Conservation (phyloP, 2,113 vertebrate genomes). For the Tichodroma muraria region DNA sequence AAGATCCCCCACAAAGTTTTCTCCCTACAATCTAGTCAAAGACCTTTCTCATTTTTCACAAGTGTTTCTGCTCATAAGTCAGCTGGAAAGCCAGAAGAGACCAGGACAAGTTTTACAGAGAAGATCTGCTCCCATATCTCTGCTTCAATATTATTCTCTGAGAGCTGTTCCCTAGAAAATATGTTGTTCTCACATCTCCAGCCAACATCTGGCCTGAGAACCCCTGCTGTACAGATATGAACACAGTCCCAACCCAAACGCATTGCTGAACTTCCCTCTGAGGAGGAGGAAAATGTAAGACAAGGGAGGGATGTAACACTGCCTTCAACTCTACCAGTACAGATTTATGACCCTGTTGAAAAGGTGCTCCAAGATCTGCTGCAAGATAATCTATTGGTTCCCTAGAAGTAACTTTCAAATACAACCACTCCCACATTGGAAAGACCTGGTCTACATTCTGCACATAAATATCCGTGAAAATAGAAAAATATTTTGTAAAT, state of each 20-base stretch:
- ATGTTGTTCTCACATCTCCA: not conserved
- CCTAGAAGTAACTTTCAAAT: not conserved
- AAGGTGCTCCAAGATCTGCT: not conserved
- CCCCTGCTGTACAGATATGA: not conserved
- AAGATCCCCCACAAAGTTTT: not conserved
- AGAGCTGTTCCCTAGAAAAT: not conserved
- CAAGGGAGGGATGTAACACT: not conserved
- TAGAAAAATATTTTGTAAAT: not conserved
- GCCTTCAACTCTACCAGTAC: not conserved
- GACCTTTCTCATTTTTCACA: not conserved
- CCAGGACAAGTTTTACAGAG: not conserved
- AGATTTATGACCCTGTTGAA: not conserved
- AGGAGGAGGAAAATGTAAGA: not conserved
- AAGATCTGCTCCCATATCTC: not conserved
- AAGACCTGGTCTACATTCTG: not conserved
- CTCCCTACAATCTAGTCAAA: not conserved
- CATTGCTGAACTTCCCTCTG: not conserved
- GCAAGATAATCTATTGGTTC: not conserved
- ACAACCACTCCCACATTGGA: not conserved
- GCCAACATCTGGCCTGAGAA: constrained; percentile 21
- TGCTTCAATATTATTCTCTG: not conserved
- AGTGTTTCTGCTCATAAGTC: not conserved
- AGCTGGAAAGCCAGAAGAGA: not conserved
- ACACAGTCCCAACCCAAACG: not conserved
- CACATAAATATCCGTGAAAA: not conserved